These are phyloP conservation scores for Lepidocolaptes lacrymiger DNA, from an alignment of 2,797 vertebrate species.

Conservation along the genomic window DNA sequence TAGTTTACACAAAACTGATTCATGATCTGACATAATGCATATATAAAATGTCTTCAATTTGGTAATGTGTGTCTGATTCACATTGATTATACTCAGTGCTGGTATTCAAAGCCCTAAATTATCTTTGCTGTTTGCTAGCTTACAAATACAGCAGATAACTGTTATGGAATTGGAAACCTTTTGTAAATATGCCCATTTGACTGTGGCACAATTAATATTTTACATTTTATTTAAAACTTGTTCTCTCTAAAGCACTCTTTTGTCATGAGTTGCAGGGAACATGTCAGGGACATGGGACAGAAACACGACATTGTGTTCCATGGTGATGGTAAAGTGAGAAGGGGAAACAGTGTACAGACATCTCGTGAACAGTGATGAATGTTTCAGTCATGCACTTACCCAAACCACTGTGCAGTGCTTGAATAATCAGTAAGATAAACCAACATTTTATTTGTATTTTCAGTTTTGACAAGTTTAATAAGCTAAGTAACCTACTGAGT, in stretches of 20 bases:
- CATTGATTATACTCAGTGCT: constrained; percentile 42
- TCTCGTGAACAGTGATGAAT: not conserved
- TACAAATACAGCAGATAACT: constrained; percentile 53
- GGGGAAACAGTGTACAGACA: not conserved
- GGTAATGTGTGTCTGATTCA: constrained; percentile 69
- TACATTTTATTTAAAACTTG: not conserved
- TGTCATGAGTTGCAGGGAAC: accelerated
- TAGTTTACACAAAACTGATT: constrained; percentile 54
- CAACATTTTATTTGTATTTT: constrained; percentile 54
- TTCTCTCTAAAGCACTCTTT: not conserved
- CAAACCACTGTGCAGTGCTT: not conserved
- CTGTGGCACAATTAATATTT: constrained; percentile 22
- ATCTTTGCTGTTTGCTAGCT: constrained; percentile 49
- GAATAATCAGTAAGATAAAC: constrained; percentile 15
- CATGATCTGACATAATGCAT: constrained; percentile 60
- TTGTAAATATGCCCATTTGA: constrained; percentile 24
- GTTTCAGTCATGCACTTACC: not conserved
- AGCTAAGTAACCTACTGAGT: constrained; percentile 39
- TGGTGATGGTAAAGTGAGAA: not conserved
- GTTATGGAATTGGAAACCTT: constrained; percentile 39
- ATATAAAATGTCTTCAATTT: constrained; percentile 73
- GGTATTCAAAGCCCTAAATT: constrained; percentile 63
- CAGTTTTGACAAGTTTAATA: constrained; percentile 65
- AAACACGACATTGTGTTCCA: not conserved
- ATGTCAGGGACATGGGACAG: accelerated